Evolutionary conservation across 1,140 invertebrate genomes (phyloP).

Genomic region (Apis florea): DNA sequence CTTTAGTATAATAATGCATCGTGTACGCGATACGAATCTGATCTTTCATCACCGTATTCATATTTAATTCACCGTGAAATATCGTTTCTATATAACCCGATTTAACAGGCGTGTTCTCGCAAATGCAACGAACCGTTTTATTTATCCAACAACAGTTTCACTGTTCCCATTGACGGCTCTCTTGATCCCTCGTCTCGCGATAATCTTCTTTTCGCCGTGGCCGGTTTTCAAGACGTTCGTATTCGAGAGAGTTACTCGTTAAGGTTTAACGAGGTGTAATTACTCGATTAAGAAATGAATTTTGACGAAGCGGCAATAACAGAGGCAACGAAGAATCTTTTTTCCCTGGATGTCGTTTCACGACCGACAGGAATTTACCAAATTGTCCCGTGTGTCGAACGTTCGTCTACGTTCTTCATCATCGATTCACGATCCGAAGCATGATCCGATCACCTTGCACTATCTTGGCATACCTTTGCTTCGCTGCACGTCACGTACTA

Average conservation of each 20-base stretch:
- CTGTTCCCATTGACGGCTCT: constrained; percentile 2
- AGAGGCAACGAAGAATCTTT: no score
- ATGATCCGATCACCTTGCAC: constrained; percentile 61
- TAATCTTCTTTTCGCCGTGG: not conserved
- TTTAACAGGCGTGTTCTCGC: not conserved
- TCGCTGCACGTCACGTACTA: constrained; percentile 52
- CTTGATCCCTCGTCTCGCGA: not conserved
- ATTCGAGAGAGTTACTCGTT: not conserved
- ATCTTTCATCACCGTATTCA: no score
- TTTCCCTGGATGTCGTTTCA: no score
- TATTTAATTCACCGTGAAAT: not conserved
- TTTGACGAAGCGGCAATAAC: not conserved
- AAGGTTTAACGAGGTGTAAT: constrained; percentile 2
- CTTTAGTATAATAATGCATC: not conserved
- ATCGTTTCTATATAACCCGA: not conserved
- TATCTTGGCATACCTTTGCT: constrained; percentile 44
- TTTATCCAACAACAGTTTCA: constrained; percentile 18
- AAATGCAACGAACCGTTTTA: constrained; percentile 9
- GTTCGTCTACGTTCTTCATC: constrained; percentile 15
- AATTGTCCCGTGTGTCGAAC: no score
- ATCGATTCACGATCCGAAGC: constrained; percentile 41
- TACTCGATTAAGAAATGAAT: not conserved
- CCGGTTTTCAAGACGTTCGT: not conserved
- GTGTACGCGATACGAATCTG: not conserved
- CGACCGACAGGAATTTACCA: no score